A percentile compares a stretch with the other conserved stretches of the same genome.
Evolutionary conservation across 2,113 vertebrate genomes (phyloP).

Genomic region (Martes martes): DNA sequence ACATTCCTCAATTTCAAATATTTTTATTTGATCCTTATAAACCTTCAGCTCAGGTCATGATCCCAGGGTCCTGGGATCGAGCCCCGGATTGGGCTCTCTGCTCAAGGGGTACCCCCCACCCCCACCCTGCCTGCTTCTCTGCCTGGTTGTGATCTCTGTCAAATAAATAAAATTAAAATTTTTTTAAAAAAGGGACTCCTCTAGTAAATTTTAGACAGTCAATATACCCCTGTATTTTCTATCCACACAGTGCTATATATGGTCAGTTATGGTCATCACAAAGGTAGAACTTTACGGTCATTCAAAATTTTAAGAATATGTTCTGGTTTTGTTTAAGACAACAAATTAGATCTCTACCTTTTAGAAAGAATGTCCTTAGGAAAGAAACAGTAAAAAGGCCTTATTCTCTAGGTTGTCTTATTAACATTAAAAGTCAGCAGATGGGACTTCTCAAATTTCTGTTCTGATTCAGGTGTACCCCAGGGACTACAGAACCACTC

Average conservation of each 20-base stretch:
- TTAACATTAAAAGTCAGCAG: not conserved
- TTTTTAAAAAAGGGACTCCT: not conserved
- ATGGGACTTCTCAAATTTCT: not conserved
- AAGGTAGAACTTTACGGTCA: conserved; percentile 11
- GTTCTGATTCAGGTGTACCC: not conserved
- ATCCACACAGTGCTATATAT: not conserved
- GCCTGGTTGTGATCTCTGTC: too few species aligned
- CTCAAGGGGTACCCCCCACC: too few species aligned
- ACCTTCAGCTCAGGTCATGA: too few species aligned
- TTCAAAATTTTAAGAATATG: not conserved
- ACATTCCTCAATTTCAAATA: not conserved
- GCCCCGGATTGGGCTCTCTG: too few species aligned
- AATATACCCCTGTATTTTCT: not conserved
- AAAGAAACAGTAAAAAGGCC: not conserved
- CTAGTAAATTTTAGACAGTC: not conserved
- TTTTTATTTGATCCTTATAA: not conserved
- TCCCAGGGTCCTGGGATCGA: too few species aligned
- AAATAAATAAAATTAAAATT: too few species aligned
- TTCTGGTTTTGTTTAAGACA: conserved; percentile 1
- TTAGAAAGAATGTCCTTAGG: not conserved
- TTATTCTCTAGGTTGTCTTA: not conserved
- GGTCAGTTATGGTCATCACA: not conserved
- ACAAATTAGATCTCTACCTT: not conserved
- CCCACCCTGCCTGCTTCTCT: too few species aligned
- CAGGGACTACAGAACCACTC: not conserved